Conservation (phyloP, 2,797 vertebrate species). For the Pseudocheirus occidentalis region DNA sequence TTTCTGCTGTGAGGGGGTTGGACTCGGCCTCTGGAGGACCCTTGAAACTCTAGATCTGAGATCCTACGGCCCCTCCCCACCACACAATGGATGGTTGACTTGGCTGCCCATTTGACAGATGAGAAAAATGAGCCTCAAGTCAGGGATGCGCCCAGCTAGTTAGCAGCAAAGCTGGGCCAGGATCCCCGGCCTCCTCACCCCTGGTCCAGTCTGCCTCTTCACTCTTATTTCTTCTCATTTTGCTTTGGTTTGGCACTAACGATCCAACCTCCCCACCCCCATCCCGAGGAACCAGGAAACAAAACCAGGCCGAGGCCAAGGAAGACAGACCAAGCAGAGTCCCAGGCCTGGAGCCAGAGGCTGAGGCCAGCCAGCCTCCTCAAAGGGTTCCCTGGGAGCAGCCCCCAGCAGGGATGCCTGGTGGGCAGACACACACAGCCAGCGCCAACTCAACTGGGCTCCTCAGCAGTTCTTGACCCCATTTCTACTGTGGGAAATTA, state of each 20-base stretch:
- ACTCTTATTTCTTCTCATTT: neutral
- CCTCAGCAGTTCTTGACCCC: constrained; percentile 26
- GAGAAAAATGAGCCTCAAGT: neutral
- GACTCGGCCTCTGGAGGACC: neutral
- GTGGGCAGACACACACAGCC: neutral
- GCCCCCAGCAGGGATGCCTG: constrained; percentile 63
- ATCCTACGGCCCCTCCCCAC: neutral
- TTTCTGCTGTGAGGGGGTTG: neutral
- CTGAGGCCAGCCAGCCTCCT: neutral
- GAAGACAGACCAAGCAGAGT: neutral
- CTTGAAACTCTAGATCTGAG: constrained; percentile 5
- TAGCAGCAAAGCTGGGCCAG: neutral
- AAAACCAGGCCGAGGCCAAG: neutral
- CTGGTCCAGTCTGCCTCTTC: neutral
- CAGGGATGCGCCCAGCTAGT: neutral
- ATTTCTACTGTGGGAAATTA: constrained; percentile 67
- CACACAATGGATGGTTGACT: neutral
- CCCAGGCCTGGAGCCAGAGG: neutral
- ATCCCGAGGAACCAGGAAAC: neutral
- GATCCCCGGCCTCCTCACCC: neutral
- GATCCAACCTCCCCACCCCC: neutral
- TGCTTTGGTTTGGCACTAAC: neutral
- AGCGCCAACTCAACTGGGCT: neutral
- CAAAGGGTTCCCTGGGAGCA: neutral
- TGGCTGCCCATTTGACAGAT: neutral